Evolutionary conservation across 2,113 vertebrate genomes (phyloP).

Genomic region (Barbus barbus): DNA sequence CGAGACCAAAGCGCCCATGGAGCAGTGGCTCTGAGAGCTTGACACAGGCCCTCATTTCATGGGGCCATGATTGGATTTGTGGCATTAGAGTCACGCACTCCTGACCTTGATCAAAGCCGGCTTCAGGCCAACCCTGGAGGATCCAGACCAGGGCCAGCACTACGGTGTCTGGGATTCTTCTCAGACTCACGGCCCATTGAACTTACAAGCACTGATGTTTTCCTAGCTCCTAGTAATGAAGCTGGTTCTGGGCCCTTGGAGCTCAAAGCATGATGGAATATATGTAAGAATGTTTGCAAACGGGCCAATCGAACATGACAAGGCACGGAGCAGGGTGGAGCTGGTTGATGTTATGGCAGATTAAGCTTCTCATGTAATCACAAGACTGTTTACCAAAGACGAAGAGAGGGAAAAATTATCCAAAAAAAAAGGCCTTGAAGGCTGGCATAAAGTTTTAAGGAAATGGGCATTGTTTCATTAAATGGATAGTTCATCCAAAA

Average conservation of each 20-base stretch:
- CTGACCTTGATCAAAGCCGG: slow-evolving; percentile 56
- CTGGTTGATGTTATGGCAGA: slow-evolving; percentile 70
- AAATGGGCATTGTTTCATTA: background rate
- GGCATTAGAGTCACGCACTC: slow-evolving; percentile 53
- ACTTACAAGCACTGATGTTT: slow-evolving; percentile 56
- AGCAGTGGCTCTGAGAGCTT: slow-evolving; percentile 35
- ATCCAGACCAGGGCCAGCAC: slow-evolving; percentile 25
- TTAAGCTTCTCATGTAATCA: slow-evolving; percentile 66
- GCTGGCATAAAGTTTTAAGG: slow-evolving; percentile 23
- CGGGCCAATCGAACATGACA: slow-evolving; percentile 66
- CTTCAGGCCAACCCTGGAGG: slow-evolving; percentile 34
- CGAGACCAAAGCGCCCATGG: slow-evolving; percentile 1
- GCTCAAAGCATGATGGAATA: slow-evolving; percentile 54
- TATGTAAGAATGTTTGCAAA: slow-evolving; percentile 56
- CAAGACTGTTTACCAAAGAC: slow-evolving; percentile 53
- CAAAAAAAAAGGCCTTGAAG: slow-evolving; percentile 28
- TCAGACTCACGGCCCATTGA: slow-evolving; percentile 60
- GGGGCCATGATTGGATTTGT: slow-evolving; percentile 55
- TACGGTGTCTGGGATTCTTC: slow-evolving; percentile 51
- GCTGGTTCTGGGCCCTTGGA: slow-evolving; percentile 49
- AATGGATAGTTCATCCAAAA: background rate
- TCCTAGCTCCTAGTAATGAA: slow-evolving; percentile 56
- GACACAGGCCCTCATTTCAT: slow-evolving; percentile 53
- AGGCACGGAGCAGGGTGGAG: slow-evolving; percentile 54
- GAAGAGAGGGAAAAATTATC: slow-evolving; percentile 43